These are phyloP conservation scores for Pollenia amentaria DNA, from an alignment of 2,888 invertebrate genomes.

Conservation along the genomic window DNA sequence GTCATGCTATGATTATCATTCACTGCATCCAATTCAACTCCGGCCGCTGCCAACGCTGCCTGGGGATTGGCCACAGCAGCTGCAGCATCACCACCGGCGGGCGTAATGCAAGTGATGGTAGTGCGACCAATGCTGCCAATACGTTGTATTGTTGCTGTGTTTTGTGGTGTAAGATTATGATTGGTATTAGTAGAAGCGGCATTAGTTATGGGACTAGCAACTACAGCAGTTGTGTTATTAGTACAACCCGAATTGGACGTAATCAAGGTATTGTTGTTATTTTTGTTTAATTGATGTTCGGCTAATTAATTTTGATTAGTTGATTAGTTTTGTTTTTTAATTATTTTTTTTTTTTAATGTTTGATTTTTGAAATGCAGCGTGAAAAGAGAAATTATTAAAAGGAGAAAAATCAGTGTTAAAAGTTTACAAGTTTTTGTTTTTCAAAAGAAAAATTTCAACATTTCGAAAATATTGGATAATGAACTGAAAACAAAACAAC, in stretches of 20 bases:
- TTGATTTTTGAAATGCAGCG: conserved; percentile 52
- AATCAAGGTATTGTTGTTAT: conserved; percentile 71
- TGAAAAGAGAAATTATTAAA: conserved; percentile 64
- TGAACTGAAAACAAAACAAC: background rate
- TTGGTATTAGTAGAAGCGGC: conserved; percentile 46
- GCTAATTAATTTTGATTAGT: conserved; percentile 44
- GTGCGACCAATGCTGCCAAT: conserved; percentile 83
- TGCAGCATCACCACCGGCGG: conserved; percentile 75
- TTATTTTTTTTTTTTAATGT: conserved; percentile 31
- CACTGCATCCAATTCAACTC: conserved; percentile 81
- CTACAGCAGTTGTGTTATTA: conserved; percentile 65
- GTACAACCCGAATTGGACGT: conserved; percentile 65
- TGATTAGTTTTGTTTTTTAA: conserved; percentile 54
- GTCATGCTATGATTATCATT: conserved; percentile 82
- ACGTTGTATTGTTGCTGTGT: conserved; percentile 78
- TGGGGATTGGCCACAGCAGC: conserved; percentile 75
- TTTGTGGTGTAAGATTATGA: conserved; percentile 71
- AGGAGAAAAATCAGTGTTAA: conserved; percentile 46
- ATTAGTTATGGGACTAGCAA: conserved; percentile 31
- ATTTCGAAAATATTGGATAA: background rate
- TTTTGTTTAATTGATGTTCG: conserved; percentile 70
- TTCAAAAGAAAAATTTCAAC: background rate
- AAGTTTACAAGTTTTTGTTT: background rate
- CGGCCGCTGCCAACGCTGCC: conserved; percentile 80
- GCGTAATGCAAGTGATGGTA: conserved; percentile 81